Conservation (phyloP, 2,113 vertebrate genomes). For the Physeter macrocephalus region DNA sequence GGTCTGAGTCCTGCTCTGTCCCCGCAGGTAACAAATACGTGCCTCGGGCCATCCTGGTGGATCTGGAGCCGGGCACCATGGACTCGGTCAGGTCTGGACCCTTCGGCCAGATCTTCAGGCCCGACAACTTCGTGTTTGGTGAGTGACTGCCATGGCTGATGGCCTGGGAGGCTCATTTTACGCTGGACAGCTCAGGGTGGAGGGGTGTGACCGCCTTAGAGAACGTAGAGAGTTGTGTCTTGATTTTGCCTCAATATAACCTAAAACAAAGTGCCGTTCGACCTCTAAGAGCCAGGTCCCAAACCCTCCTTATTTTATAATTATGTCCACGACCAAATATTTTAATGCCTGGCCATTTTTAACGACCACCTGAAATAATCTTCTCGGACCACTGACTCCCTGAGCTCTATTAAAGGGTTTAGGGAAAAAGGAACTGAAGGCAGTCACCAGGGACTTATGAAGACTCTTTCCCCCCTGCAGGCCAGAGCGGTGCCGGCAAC, state of each 20-base stretch:
- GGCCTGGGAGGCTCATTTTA: background rate
- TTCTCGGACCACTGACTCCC: background rate
- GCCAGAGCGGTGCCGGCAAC: slow-evolving; percentile 87
- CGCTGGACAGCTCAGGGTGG: background rate
- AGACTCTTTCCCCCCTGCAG: slow-evolving; percentile 35
- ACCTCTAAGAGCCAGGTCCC: background rate
- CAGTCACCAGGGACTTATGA: background rate
- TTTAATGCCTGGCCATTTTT: background rate
- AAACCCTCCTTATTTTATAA: background rate
- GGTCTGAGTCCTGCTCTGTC: background rate
- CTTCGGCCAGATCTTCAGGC: slow-evolving; percentile 81
- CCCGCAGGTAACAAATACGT: slow-evolving; percentile 84
- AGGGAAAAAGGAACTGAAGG: background rate
- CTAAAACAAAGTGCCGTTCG: background rate
- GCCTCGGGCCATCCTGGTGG: slow-evolving; percentile 86
- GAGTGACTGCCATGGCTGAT: slow-evolving; percentile 57
- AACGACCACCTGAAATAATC: background rate
- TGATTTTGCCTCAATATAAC: background rate
- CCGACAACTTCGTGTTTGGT: slow-evolving; percentile 22
- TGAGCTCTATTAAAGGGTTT: background rate
- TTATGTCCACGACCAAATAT: background rate
- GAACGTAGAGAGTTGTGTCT: background rate
- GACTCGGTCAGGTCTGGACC: slow-evolving; percentile 87
- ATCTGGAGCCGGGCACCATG: slow-evolving; percentile 87
- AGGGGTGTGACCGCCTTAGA: background rate